These are phyloP conservation scores for Leucoraja ocellata DNA, from an alignment of 2,797 vertebrate species.

Conservation along the genomic window DNA sequence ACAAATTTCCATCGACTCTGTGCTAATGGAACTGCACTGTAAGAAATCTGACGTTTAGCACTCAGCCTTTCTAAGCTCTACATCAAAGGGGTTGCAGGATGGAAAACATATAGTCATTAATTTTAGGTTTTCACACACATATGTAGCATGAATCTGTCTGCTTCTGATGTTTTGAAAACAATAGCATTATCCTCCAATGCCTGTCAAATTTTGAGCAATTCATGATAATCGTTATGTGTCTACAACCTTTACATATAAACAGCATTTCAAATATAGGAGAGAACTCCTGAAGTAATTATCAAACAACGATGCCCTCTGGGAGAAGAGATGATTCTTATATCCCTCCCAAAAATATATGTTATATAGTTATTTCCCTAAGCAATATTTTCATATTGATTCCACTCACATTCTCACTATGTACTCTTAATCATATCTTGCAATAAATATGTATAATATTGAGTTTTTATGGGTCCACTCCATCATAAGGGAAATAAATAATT, in stretches of 20 bases:
- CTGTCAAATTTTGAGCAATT: not conserved
- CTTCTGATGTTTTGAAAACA: not conserved
- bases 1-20: not conserved
- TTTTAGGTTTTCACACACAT: not conserved
- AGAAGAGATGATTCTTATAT: not conserved
- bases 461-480: not conserved
- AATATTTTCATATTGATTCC: not conserved
- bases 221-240: not conserved
- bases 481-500: not conserved
- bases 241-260: not conserved
- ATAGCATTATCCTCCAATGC: not conserved
- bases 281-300: not conserved
- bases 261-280: constrained; percentile 1
- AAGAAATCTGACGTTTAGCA: not conserved
- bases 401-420: not conserved
- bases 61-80: not conserved
- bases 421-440: not conserved
- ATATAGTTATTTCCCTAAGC: not conserved
- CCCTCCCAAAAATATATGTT: not conserved
- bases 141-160: not conserved
- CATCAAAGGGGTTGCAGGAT: not conserved
- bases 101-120: not conserved
- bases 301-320: not conserved
- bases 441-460: not conserved
- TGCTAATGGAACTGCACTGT: not conserved